Base-by-base conservation (phyloP, 37 sponge, comb jelly and placozoan species). In the Agelas oroides region DNA sequence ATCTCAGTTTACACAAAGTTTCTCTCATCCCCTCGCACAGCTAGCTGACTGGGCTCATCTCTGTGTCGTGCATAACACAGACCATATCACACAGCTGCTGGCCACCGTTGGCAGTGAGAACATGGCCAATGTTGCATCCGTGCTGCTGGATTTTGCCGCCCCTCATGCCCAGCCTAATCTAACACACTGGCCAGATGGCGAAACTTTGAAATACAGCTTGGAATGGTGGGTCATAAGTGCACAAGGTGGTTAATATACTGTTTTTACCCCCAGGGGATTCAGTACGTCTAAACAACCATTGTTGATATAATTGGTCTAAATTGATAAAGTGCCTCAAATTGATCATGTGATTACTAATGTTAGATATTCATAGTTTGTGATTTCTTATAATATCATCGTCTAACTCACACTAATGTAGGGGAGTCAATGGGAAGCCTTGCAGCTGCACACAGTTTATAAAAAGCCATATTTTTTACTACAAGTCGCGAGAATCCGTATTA, bases 111-210 rank as follows among this genome's bases (percentile, higher is more conserved):
- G 62, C 62, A 23, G 5, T 61, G 25, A 5, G 13, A 23, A 35
- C 58, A 67, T 59, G 58, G 52, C 36, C 32, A 58, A 55, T 36
- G 36, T 84, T 30, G 67, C 85, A 3, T 14, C 35, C 12, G 58
- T 75, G 1, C 58, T 84, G n/a, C 1, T 84, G 58, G 85, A 84
- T 55, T 2, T 14, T 5, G 59, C 66, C 15, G 77, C 85, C 24
- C 85, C 85, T 39, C 65, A 75, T 16, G 21, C 54, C 36, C 19
- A 36, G 61, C 27, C 33, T 20, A 55, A 56, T 0, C 54, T 84
- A 37, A 76, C 40, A 58, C 62, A 68, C 18, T 84, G 85, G 85
- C 85, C 85, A 14, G 85, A 84, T 23, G 77, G 32, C 17, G 81
- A 80, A 1, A 25, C 70, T 6, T 58, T 80, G 21, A 80, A 80